Conservation (phyloP, 2,113 vertebrate genomes). For the Psilopsiagon aurifrons region DNA sequence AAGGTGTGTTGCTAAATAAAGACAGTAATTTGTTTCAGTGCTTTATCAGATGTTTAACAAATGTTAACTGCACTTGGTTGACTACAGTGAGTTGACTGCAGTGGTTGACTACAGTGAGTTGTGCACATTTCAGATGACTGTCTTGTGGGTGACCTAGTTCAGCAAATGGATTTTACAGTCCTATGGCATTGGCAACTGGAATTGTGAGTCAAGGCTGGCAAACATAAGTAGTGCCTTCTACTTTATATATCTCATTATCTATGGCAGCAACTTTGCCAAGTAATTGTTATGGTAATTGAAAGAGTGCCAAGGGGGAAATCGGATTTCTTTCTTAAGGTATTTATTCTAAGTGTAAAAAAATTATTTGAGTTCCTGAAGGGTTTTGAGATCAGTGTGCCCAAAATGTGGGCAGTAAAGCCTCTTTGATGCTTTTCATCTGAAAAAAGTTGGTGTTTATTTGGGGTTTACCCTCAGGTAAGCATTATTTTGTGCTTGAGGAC, state of each 20-base stretch:
- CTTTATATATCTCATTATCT: not conserved
- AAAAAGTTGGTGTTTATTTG: not conserved
- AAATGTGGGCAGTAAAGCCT: not conserved
- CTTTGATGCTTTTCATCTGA: not conserved
- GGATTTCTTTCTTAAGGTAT: not conserved
- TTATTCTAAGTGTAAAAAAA: not conserved
- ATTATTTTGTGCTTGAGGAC: not conserved
- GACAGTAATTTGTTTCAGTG: conserved; percentile 37
- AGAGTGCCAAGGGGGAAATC: not conserved
- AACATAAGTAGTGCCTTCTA: not conserved
- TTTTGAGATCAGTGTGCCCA: not conserved
- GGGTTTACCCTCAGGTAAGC: not conserved
- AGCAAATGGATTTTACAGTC: conserved; percentile 28
- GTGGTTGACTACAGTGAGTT: not conserved
- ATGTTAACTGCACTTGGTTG: not conserved
- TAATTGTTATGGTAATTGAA: not conserved
- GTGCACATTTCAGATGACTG: conserved; percentile 1
- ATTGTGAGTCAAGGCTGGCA: not conserved
- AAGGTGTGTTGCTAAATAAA: conserved; percentile 23
- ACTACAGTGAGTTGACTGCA: not conserved
- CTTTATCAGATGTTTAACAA: conserved; percentile 48
- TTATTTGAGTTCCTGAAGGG: not conserved
- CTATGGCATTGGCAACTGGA: not conserved
- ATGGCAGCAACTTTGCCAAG: not conserved
- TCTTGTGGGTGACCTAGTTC: not conserved